Percentiles rank a stretch among this genome's conserved stretches.
Evolutionary conservation across 1,140 invertebrate species (phyloP).

Genomic region (Dinoponera quadriceps): DNA sequence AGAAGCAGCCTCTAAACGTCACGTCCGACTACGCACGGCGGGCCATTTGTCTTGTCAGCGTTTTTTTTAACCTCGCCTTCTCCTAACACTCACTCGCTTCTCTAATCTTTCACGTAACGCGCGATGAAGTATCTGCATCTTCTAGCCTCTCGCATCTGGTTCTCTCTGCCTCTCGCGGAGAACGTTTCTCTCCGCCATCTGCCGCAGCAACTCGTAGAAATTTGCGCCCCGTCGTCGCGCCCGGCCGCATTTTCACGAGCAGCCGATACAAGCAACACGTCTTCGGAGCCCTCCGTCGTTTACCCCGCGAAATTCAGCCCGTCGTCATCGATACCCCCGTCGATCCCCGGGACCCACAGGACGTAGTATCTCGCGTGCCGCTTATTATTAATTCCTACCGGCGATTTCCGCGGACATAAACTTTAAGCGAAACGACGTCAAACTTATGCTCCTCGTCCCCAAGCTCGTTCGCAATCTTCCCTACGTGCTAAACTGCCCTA

Average conservation of each 20-base stretch:
- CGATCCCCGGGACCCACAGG: background rate
- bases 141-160: background rate
- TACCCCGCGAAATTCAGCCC: background rate
- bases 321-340: too few species aligned
- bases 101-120: conserved; percentile 46
- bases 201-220: background rate
- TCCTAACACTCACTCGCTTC: conserved; percentile 12
- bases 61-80: conserved; percentile 15
- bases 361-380: too few species aligned
- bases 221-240: too few species aligned
- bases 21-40: conserved; percentile 2
- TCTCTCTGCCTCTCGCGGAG: too few species aligned
- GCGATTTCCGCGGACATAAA: conserved; percentile 4
- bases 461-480: conserved; percentile 50
- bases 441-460: conserved; percentile 39
- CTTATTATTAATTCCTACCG: conserved; percentile 40
- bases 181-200: background rate
- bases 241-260: too few species aligned
- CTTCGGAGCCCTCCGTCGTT: background rate
- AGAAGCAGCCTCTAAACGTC: conserved; percentile 53
- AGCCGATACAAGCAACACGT: too few species aligned
- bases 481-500: background rate
- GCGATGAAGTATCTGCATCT: background rate
- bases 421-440: conserved; percentile 38
- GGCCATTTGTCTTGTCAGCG: conserved; percentile 54